Evolutionary conservation across 2,888 invertebrate species (phyloP).

Genomic region (Ephialtes manifestator): DNA sequence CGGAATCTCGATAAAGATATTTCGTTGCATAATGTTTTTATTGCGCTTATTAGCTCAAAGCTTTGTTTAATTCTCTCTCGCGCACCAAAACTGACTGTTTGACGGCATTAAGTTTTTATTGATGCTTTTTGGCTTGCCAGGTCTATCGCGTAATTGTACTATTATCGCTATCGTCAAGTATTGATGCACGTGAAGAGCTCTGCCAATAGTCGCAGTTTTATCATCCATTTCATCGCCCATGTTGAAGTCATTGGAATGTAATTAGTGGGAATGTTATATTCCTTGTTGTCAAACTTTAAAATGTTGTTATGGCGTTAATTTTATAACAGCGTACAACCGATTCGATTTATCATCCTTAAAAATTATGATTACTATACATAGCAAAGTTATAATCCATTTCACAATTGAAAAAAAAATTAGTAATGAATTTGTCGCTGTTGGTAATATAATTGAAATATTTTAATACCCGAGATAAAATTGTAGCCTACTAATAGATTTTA

Average conservation of each 20-base stretch:
- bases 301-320: no score
- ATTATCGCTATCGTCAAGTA: not conserved
- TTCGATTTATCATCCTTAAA: no score
- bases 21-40: slow-evolving; percentile 9
- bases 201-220: slow-evolving; percentile 1
- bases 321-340: no score
- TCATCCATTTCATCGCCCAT: not conserved
- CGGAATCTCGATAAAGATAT: not conserved
- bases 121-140: slow-evolving; percentile 13
- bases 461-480: no score
- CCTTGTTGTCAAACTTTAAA: no score
- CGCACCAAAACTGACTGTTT: not conserved
- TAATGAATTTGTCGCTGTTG: no score
- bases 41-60: slow-evolving; percentile 12
- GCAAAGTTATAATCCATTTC: no score
- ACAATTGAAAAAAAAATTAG: no score
- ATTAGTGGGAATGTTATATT: no score
- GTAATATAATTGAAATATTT: no score
- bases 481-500: no score
- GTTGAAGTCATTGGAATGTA: slow-evolving; percentile 1
- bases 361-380: no score
- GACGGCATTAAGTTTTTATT: not conserved
- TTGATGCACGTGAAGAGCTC: slow-evolving; percentile 6
- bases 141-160: not conserved
- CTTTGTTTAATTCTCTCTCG: slow-evolving; percentile 11